Evolutionary conservation across 2,888 invertebrate species (phyloP).

Genomic region (Diaperis boleti): DNA sequence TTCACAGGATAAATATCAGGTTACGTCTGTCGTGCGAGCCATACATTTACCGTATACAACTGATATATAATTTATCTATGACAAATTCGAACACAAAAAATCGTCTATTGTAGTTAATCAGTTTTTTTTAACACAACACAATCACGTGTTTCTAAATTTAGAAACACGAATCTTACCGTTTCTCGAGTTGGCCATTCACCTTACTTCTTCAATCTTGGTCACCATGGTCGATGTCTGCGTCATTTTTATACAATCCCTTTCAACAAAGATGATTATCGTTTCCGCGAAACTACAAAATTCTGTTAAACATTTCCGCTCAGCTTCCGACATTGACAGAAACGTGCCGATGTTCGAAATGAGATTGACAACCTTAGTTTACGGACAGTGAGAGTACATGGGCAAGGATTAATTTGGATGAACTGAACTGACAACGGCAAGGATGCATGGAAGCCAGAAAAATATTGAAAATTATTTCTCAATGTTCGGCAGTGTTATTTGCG

Average conservation of each 20-base stretch:
- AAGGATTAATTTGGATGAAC: constrained; percentile 12
- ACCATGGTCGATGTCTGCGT: constrained; percentile 23
- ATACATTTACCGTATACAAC: too few relatives aligned
- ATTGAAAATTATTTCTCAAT: neutral
- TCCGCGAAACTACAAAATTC: constrained; percentile 3
- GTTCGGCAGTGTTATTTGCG: neutral
- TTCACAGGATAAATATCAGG: too few relatives aligned
- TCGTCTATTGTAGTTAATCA: neutral
- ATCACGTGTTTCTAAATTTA: constrained; percentile 7
- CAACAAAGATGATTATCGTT: constrained; percentile 21
- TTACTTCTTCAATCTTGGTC: neutral
- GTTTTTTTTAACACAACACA: neutral
- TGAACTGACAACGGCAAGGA: constrained; percentile 12
- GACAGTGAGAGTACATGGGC: constrained; percentile 1
- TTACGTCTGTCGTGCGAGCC: too few relatives aligned
- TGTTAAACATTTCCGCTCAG: neutral
- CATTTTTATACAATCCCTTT: constrained; percentile 5
- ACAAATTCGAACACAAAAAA: neutral
- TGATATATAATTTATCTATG: too few relatives aligned
- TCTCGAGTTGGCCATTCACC: constrained; percentile 20
- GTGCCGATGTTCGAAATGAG: constrained; percentile 22
- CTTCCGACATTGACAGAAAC: constrained; percentile 9
- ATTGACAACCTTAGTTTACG: constrained; percentile 8
- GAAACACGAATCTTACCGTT: neutral
- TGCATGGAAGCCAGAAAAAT: constrained; percentile 3